These are phyloP conservation scores for Oreonectes daqikongensis DNA, from an alignment of 2,797 vertebrate species.

Conservation along the genomic window DNA sequence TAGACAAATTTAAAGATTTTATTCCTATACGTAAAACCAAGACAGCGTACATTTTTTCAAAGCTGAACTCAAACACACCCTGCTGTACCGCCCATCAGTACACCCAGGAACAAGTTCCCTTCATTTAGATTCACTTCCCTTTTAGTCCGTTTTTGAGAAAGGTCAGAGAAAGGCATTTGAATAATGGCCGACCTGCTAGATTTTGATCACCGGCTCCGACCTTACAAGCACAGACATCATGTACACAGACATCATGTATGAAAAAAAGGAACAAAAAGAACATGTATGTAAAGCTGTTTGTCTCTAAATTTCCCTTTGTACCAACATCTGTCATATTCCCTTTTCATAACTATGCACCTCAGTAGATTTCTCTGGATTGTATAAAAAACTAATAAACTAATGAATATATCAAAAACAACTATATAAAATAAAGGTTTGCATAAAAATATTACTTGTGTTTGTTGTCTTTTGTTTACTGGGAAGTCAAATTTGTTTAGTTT, in stretches of 20 bases:
- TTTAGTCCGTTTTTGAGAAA: neutral
- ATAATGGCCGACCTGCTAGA: neutral
- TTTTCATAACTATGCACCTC: constrained; percentile 64
- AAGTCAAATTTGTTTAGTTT: neutral
- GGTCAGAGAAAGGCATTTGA: neutral
- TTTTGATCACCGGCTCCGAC: constrained; percentile 25
- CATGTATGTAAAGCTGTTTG: constrained; percentile 45
- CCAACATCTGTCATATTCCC: constrained; percentile 49
- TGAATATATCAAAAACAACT: constrained; percentile 43
- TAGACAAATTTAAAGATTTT: constrained; percentile 12
- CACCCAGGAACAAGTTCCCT: constrained; percentile 12
- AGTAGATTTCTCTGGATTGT: constrained; percentile 57
- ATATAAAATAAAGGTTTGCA: constrained; percentile 62
- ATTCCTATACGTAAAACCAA: constrained; percentile 7
- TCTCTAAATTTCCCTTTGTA: constrained; percentile 50
- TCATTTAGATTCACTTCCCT: neutral
- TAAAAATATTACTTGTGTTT: constrained; percentile 41
- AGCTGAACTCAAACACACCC: constrained; percentile 7
- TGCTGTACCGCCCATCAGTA: constrained; percentile 19
- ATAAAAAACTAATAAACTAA: constrained; percentile 42
- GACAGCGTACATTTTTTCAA: constrained; percentile 9
- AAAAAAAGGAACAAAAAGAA: constrained; percentile 20
- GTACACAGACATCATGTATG: too few relatives aligned
- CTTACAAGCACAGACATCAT: constrained; percentile 30
- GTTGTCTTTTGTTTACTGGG: constrained; percentile 24